Evolutionary conservation across 2,113 vertebrate species (phyloP).

Genomic region (Chinchilla lanigera): DNA sequence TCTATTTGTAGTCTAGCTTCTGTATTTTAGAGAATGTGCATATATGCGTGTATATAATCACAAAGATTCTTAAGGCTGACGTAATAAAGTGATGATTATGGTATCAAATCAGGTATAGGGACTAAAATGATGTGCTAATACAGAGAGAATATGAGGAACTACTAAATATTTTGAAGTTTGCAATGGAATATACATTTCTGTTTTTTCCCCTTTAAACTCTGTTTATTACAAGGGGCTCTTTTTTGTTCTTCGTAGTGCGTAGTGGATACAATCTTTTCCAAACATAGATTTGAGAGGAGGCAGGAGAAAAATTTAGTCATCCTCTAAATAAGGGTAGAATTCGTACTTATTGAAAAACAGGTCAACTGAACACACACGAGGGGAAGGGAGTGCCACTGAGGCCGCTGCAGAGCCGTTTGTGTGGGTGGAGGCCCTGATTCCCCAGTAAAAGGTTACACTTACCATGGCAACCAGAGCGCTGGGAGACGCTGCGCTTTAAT

Average conservation of each 20-base stretch:
- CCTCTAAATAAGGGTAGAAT: conserved; percentile 5
- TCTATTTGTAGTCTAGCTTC: neutral
- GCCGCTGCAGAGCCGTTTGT: conserved; percentile 71
- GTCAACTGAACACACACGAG: neutral
- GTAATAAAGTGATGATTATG: neutral
- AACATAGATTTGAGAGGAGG: neutral
- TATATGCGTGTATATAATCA: neutral
- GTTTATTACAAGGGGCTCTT: neutral
- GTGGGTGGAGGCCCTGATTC: conserved; percentile 79
- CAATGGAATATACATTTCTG: neutral
- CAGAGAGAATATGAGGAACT: neutral
- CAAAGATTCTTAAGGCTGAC: neutral
- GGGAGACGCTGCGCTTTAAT: conserved; percentile 75
- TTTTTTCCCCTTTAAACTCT: neutral
- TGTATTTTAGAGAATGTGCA: neutral
- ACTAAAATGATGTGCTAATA: neutral
- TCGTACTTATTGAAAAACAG: conserved; percentile 19
- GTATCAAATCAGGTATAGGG: neutral
- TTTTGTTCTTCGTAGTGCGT: neutral
- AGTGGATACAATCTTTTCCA: neutral
- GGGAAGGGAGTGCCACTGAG: conserved; percentile 51
- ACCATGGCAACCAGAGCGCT: conserved; percentile 84
- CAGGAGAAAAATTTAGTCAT: neutral
- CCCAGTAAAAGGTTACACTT: conserved; percentile 85
- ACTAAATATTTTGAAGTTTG: neutral